Conservation (phyloP, 2,113 vertebrate species). For the Lampris megalopsis region DNA sequence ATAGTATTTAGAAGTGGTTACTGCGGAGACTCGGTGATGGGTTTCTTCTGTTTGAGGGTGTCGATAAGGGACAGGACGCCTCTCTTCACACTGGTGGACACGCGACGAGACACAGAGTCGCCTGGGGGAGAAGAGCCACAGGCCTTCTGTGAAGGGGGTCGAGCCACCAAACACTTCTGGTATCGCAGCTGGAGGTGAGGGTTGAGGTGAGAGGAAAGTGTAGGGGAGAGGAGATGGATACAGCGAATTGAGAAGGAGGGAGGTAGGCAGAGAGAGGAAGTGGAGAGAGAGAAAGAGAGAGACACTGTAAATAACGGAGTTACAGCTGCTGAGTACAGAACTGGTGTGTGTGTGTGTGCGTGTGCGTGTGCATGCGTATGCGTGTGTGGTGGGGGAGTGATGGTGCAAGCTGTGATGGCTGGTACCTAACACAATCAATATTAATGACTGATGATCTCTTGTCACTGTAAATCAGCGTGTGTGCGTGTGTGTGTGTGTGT, state of each 20-base stretch:
- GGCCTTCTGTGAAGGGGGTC: constrained; percentile 92
- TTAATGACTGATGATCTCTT: constrained; percentile 62
- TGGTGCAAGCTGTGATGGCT: constrained; percentile 15
- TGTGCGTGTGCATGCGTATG: constrained; percentile 8
- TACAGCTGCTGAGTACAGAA: constrained; percentile 48
- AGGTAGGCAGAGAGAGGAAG: background rate
- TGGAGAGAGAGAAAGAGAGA: constrained; percentile 1
- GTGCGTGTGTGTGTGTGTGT: constrained; percentile 1
- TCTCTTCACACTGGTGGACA: constrained; percentile 95
- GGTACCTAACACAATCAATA: constrained; percentile 62
- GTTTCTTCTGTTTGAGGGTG: constrained; percentile 98
- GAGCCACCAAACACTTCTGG: constrained; percentile 97
- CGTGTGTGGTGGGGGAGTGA: constrained; percentile 12
- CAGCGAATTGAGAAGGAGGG: too few species aligned
- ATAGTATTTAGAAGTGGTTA: constrained; percentile 53
- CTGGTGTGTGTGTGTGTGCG: constrained; percentile 13
- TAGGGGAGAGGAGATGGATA: constrained; percentile 20
- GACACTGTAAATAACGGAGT: constrained; percentile 41
- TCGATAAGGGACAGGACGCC: constrained; percentile 98
- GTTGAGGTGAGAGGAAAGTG: background rate
- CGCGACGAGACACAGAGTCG: constrained; percentile 95
- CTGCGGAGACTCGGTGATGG: constrained; percentile 90
- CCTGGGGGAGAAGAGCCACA: constrained; percentile 88
- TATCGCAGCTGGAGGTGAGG: constrained; percentile 87
- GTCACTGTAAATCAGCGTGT: constrained; percentile 59